These are phyloP conservation scores for Epinephelus coioides DNA, from an alignment of 2,797 vertebrate species.

Conservation along the genomic window DNA sequence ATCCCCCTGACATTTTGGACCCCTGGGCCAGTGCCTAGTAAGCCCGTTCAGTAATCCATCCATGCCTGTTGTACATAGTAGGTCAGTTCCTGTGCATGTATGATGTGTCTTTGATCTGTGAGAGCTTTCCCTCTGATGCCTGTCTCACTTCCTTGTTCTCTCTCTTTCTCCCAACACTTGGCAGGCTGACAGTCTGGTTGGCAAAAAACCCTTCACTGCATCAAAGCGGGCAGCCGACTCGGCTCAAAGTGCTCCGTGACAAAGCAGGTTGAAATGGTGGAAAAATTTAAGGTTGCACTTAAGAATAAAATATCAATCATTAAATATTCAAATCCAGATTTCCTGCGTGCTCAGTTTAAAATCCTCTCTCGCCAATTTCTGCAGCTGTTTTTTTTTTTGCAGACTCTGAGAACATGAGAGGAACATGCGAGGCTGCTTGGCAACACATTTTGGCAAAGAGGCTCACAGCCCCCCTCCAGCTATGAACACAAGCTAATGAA, in stretches of 20 bases:
- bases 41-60: too few species aligned
- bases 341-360: neutral
- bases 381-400: neutral
- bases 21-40: too few species aligned
- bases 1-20: too few species aligned
- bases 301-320: neutral
- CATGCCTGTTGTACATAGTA: neutral
- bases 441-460: neutral
- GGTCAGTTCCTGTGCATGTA: neutral
- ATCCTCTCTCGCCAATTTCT: neutral
- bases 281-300: neutral
- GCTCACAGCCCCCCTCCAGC: neutral
- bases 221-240: slow-evolving; percentile 26
- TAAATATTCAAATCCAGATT: neutral
- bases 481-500: neutral
- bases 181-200: slow-evolving; percentile 15
- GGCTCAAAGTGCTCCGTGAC: slow-evolving; percentile 14
- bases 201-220: neutral
- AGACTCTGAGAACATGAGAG: neutral
- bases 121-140: neutral
- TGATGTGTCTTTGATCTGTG: neutral
- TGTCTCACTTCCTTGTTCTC: slow-evolving; percentile 8
- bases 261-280: neutral
- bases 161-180: slow-evolving; percentile 2
- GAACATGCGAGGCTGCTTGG: neutral